A percentile compares a stretch with the other conserved stretches of the same genome.
Conservation (phyloP, 2,888 invertebrate genomes). For the Pteria penguin region DNA sequence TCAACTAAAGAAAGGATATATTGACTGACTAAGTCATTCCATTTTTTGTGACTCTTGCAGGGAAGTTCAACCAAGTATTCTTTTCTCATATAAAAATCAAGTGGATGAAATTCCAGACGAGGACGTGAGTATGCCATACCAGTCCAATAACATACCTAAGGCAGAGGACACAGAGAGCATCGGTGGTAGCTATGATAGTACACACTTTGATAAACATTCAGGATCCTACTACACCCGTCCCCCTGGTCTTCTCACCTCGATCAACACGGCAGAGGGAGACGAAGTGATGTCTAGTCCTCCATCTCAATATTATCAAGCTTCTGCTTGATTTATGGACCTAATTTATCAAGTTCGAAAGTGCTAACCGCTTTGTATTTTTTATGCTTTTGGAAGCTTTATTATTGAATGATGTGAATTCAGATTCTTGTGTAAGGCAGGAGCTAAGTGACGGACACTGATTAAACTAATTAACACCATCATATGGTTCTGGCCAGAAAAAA, state of each 20-base stretch:
- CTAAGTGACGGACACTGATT: too few relatives aligned
- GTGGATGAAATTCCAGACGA: constrained; percentile 87
- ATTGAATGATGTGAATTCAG: too few relatives aligned
- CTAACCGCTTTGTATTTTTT: not conserved
- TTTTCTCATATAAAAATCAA: constrained; percentile 90
- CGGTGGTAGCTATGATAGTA: constrained; percentile 69
- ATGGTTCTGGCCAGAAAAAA: too few relatives aligned
- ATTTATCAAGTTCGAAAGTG: not conserved
- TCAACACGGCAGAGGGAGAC: constrained; percentile 25
- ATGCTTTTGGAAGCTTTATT: too few relatives aligned
- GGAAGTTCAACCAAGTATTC: constrained; percentile 82
- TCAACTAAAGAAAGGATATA: too few relatives aligned
- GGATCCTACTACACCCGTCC: constrained; percentile 20
- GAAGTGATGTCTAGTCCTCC: constrained; percentile 19
- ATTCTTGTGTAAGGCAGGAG: too few relatives aligned
- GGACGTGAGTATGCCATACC: constrained; percentile 88
- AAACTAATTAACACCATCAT: too few relatives aligned
- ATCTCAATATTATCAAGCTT: constrained; percentile 48
- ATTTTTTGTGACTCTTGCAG: constrained; percentile 51
- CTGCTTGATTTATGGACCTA: constrained; percentile 42
- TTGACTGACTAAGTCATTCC: too few relatives aligned
- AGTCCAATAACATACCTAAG: constrained; percentile 53
- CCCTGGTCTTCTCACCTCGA: constrained; percentile 17
- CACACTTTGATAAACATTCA: constrained; percentile 69
- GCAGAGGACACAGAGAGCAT: constrained; percentile 52